phyloP scores from a whole-genome alignment of 2,797 vertebrate species.

The Amphiprion clarkii region DNA sequence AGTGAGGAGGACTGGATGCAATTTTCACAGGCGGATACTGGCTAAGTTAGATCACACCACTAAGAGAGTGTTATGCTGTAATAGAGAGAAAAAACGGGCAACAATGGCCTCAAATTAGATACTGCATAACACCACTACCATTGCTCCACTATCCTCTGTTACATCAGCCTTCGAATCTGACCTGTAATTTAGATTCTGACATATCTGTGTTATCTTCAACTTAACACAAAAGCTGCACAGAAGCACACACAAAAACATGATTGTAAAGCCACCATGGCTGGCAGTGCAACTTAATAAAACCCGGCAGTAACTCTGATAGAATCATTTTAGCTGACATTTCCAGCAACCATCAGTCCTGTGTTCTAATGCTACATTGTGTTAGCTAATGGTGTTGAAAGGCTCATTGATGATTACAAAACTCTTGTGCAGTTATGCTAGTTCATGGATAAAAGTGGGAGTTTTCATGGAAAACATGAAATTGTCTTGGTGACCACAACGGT shows the following conservation, averaged over 20 bases:
- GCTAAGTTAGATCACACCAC: constrained; percentile 37
- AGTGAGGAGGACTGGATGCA: constrained; percentile 25
- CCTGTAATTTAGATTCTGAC: neutral
- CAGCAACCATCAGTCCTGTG: no score
- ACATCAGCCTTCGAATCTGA: neutral
- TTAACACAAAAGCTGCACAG: neutral
- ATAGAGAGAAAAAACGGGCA: constrained; percentile 32
- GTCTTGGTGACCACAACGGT: no score
- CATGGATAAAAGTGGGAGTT: no score
- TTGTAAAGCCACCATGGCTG: neutral
- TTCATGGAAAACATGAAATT: no score
- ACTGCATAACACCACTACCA: neutral
- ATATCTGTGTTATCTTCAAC: neutral
- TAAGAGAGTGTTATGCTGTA: constrained; percentile 22
- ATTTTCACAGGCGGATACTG: constrained; percentile 40
- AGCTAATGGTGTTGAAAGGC: no score
- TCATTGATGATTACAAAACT: no score
- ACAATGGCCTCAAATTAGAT: constrained; percentile 8
- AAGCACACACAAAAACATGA: neutral
- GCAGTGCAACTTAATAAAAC: neutral
- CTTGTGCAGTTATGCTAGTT: no score
- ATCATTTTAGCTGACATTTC: neutral
- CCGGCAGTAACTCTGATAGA: neutral
- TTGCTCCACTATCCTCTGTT: neutral
- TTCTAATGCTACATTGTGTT: no score